A percentile compares a stretch with the other conserved stretches of the same genome.
phyloP scores from a whole-genome alignment of 2,888 invertebrate species.

The Watsonalla cultraria region DNA sequence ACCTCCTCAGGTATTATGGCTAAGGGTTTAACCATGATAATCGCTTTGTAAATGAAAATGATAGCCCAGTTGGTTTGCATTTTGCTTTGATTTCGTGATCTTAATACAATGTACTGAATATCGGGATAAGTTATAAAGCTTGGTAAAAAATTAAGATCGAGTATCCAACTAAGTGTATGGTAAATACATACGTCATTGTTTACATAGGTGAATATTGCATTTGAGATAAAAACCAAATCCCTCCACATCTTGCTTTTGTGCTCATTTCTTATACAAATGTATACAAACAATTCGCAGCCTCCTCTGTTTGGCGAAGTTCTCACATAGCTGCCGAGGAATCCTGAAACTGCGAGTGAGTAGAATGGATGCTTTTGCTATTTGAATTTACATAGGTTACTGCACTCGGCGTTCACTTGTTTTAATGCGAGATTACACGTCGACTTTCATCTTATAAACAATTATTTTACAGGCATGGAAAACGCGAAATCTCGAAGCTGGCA shows the following conservation, averaged over 20 bases:
- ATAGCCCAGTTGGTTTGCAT: too few species aligned
- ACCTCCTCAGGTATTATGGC: too few species aligned
- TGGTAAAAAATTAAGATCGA: too few species aligned
- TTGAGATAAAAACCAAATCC: constrained; percentile 33
- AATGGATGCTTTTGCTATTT: constrained; percentile 51
- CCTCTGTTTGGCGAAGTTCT: constrained; percentile 59
- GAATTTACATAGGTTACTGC: constrained; percentile 65
- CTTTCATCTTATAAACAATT: neutral
- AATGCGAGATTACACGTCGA: constrained; percentile 17
- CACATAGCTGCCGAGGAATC: constrained; percentile 60
- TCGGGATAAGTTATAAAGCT: too few species aligned
- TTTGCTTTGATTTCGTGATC: too few species aligned
- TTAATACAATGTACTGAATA: too few species aligned
- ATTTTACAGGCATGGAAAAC: too few species aligned
- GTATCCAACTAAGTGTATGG: too few species aligned
- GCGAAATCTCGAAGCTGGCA: too few species aligned
- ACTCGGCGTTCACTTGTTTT: constrained; percentile 27
- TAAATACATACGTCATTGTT: too few species aligned
- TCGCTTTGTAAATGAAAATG: too few species aligned
- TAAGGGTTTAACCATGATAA: too few species aligned
- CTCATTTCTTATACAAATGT: constrained; percentile 70
- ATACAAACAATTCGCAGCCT: constrained; percentile 61
- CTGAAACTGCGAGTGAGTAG: constrained; percentile 55
- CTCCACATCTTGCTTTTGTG: constrained; percentile 48
- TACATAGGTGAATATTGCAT: neutral